phyloP scores from a whole-genome alignment of 2,113 vertebrate species.

The Ancistrus triradiatus region DNA sequence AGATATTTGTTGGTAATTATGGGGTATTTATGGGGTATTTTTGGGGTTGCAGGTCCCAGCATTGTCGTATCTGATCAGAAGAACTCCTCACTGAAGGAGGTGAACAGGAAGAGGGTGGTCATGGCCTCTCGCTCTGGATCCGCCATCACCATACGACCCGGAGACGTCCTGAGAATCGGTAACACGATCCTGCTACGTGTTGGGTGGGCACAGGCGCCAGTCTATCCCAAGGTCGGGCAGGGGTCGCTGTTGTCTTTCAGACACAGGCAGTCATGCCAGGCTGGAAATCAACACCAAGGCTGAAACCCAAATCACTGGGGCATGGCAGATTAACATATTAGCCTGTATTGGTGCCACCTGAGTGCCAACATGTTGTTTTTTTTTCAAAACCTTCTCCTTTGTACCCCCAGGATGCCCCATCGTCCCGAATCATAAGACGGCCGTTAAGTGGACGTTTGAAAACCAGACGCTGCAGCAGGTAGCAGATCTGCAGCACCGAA shows the following conservation, averaged over 20 bases:
- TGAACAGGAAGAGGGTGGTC: constrained; percentile 65
- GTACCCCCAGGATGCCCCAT: constrained; percentile 61
- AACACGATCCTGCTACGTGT: too few relatives aligned
- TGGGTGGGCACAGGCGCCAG: too few relatives aligned
- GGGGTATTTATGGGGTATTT: neutral
- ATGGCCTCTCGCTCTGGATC: constrained; percentile 71
- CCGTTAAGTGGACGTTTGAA: constrained; percentile 69
- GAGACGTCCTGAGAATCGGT: constrained; percentile 76
- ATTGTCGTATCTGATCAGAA: constrained; percentile 48
- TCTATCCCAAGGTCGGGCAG: too few relatives aligned
- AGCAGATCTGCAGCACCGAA: constrained; percentile 55
- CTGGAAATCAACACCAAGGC: too few relatives aligned
- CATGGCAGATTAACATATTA: too few relatives aligned
- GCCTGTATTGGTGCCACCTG: too few relatives aligned
- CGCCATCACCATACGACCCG: constrained; percentile 58
- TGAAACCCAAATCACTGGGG: too few relatives aligned
- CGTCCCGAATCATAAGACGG: constrained; percentile 57
- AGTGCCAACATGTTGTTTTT: too few relatives aligned
- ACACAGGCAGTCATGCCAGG: too few relatives aligned
- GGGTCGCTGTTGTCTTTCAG: too few relatives aligned
- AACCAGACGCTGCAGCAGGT: constrained; percentile 60
- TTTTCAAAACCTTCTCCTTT: neutral
- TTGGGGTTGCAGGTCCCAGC: constrained; percentile 6
- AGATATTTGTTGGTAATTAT: neutral
- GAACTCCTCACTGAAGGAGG: constrained; percentile 43